Evolutionary conservation across 2,113 vertebrate species (phyloP), one percentile per base, ranked within the genome.

Genomic region (Bettongia penicillata): DNA sequence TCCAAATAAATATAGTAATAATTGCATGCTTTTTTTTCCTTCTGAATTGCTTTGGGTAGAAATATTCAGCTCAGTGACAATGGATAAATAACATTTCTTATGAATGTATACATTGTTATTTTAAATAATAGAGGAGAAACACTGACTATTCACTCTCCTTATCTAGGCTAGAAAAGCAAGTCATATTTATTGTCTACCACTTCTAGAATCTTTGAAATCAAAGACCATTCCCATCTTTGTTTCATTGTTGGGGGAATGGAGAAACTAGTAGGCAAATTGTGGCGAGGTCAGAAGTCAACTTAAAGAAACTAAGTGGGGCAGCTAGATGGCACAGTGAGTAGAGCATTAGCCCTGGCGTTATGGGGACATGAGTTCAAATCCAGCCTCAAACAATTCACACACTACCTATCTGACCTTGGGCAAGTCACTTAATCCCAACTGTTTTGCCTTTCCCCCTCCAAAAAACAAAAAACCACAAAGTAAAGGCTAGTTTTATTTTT

Each of bases 61-160:
- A 93, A 93, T 91, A 19, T 61, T 93, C 0, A 95, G 43, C 31
- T 94, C 51, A 92, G 3, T 94, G 37, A n/a, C 84, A 31, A 93
- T 90, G 92, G 50, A 37, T 68, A 77, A 77, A 22, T 77, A n/a
- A 77, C 19, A 77, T 77, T 77, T 43, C 68, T 77, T 77, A 43
- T n/a, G 37, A 19, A 43, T 77, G 37, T 77, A n/a, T 77, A 77
- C 19, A 77, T 91, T 10, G 53, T 96, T 48, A 90, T 6, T 91
- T 95, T 96, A 8, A 55, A 95, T 93, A 95, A 53, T 91, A 95
- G 91, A 92, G 6, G 2, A 51, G 77, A 2, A 93, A 95, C 92
- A 50, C 19, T 91, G 49, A 49, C 95, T 90, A 53, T 47, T 53
- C 50, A 31, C 89, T 16, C 47, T 5, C 6, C 43, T 0, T 51